Conservation (phyloP, 2,113 vertebrate species). For the Calonectris borealis region DNA sequence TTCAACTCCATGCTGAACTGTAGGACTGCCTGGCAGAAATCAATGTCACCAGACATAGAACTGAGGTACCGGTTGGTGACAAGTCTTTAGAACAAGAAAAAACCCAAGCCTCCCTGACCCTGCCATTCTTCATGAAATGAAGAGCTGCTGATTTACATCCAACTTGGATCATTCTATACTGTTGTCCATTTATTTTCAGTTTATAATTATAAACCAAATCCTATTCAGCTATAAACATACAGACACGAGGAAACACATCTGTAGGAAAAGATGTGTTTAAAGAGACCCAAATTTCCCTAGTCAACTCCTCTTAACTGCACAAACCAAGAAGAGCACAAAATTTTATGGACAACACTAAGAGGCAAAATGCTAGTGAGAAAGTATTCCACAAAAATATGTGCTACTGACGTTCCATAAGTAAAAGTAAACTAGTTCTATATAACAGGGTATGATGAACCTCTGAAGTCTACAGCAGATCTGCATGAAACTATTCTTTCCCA, state of each 20-base stretch:
- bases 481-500: no score
- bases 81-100: background rate
- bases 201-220: background rate
- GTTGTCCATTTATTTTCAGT: background rate
- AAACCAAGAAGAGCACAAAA: background rate
- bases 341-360: background rate
- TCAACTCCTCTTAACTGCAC: background rate
- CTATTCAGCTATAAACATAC: background rate
- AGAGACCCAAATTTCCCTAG: background rate
- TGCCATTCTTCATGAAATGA: background rate
- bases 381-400: background rate
- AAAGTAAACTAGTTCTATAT: background rate
- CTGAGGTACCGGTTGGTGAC: background rate
- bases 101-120: background rate
- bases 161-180: no score
- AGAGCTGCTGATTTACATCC: background rate
- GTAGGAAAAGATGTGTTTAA: background rate
- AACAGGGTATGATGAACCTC: background rate
- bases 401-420: background rate
- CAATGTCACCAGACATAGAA: background rate
- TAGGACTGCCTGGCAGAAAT: background rate
- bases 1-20: background rate
- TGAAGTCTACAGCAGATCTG: background rate
- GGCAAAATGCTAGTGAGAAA: background rate
- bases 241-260: background rate